Base-by-base conservation (phyloP, 2,888 invertebrate genomes). In the Neoaliturus tenellus region DNA sequence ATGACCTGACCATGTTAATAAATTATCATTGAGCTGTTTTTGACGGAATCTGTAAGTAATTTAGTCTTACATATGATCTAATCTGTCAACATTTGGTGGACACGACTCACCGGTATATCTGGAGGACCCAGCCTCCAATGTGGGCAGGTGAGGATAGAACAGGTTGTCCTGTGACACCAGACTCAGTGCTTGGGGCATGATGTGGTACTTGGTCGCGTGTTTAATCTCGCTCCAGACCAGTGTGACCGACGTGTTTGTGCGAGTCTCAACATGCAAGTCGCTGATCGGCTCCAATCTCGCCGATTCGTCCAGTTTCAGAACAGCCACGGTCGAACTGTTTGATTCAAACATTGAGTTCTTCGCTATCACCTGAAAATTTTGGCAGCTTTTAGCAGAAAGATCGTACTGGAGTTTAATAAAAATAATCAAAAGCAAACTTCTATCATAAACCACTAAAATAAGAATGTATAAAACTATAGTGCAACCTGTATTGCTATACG, bases 291-390 rank as follows among this genome's bases (percentile, higher is more conserved):
- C 93, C 2, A 95, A 91, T 87, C 94, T 93, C 0, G 94, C 93
- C 17, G 93, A 91, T 0, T 93, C 93, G 87, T 95, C 95, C 89
- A 95, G 95, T 0, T 90, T 90, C 14, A 96, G 89, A 6, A 90
- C 91, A 6, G 91, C 91, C 1, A 93, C 91, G 20, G 92, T 91
- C 0, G 96, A 96, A 0, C 92, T 91, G 4, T 91, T 90, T 0
- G 96, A 96, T 44, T 93, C 92, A 87, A 91, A 92, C 0, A 91
- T 91, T 20, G 91, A 91, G 89, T 95, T 96, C 58, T 92, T 92
- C 0, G 96, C 96, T 6, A 93, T 92, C 6, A 95, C 92, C 95
- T 87, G 81, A 31, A 48, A 71, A n/a, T n/a, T n/a, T n/a, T n/a
- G n/a, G n/a, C n/a, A n/a, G n/a, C n/a, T n/a, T n/a, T n/a, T n/a